Evolutionary conservation across 2,113 vertebrate genomes (phyloP), one percentile per base, ranked within the genome.

Genomic region (Benitochromis conjunctus): DNA sequence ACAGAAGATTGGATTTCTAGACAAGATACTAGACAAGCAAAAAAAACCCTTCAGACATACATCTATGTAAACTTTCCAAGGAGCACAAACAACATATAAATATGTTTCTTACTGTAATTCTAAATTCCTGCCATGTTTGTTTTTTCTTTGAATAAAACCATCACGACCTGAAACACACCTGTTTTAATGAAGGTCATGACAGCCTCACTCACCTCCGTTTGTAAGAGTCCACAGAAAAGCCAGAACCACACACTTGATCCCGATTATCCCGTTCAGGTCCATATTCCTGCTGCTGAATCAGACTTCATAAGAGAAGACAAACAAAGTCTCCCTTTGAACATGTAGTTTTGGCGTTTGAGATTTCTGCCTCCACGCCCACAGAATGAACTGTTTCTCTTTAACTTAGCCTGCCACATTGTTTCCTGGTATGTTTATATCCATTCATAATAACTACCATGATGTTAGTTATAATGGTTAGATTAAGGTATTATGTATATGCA

Each of bases 171-270:
- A 71, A 71, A 26, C 21, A 71, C n/a, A 4, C 8, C 66, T 29
- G 43, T 29, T 0, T 11, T 48, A 18, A 74, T 0, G 46, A 51
- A 1, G 0, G 41, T 74, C 1, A 51, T 0, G 0, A 0, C 26
- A 31, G 24, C 24, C 0, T 51, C 24, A 76, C 69, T 76, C 69
- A 76, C 69, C 69, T 8, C 69, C 69, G 0, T 48, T 76, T 1
- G 43, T 2, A 12, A 31, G 43, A 51, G 24, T 31, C 69, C 69
- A 76, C 16, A 76, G 69, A 51, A 76, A 76, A 51, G 43, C 43
- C 43, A 76, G 43, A 51, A 76, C 13, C 19, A 74, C 43, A 26
- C 24, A 31, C 16, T 3, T 31, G 16, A 51, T 0, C 69, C 69
- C 2, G 1, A 31, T 31, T 51, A 51, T 51, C 24, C 43, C 12